Base-by-base conservation (phyloP, 2,888 invertebrate species). In the Cybosia mesomella region DNA sequence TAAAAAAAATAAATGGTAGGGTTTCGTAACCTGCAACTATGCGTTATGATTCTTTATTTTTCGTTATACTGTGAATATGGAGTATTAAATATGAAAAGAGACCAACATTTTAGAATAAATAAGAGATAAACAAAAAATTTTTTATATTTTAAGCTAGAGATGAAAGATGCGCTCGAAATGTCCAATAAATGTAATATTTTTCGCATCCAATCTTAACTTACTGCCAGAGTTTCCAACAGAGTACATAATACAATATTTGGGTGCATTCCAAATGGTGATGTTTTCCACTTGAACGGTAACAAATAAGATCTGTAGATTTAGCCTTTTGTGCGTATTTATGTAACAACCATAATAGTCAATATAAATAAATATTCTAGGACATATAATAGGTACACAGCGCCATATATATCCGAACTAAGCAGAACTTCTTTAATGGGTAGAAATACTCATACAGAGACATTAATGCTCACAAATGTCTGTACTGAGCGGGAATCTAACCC, bases 231-330 rank as follows among this genome's bases (percentile, higher is more conserved):
- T 49, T 2, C n/a, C 62, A 75, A 71, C 39, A 59, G 11, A 43
- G 43, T 43, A 43, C 43, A 43, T 43, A 43, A 39, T 76, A 60
- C 53, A 57, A 49, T 69, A 15, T 67, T 79, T 79, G 77, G 80
- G 68, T 36, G 54, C 24, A 64, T 61, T 71, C 80, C 77, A 77
- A 79, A 74, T 64, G 70, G 58, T 67, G 73, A 76, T 71, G 76
- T 66, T 58, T 70, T 67, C 70, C 70, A 69, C 79, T 79, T 79
- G 79, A 76, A 67, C 62, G 59, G 66, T 59, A 58, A 66, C 11
- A 49, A 57, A 69, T 67, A 63, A 39, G 32, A 59, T 61, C 28
- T 39, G 13, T 60, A 2, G 22, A n/a, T n/a, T n/a, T 22, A n/a
- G 36, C 13, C n/a, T 36, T 21, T 34, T 53, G 9, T 43, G 18